Evolutionary conservation across 2,888 invertebrate genomes (phyloP).

Genomic region (Sylvicola fuscatus): DNA sequence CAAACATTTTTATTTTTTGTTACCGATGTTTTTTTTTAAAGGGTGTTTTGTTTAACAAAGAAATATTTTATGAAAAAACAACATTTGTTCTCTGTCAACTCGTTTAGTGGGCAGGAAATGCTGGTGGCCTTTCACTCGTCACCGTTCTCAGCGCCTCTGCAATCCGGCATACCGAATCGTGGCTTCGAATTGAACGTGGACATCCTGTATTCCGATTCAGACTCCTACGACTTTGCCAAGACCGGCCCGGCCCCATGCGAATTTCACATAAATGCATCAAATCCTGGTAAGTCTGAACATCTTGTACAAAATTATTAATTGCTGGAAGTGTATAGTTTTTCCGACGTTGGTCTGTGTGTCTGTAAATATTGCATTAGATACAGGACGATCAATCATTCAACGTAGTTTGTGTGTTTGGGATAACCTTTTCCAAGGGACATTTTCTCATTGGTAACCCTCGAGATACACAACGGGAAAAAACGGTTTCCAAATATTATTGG

Average conservation of each 20-base stretch:
- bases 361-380: slow-evolving; percentile 1
- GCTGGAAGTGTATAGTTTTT: not conserved
- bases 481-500: not conserved
- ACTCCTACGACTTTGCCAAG: slow-evolving; percentile 62
- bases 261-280: slow-evolving; percentile 55
- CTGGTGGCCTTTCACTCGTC: slow-evolving; percentile 75
- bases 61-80: too few species aligned
- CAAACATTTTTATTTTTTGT: too few species aligned
- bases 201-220: slow-evolving; percentile 71
- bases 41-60: too few species aligned
- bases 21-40: too few species aligned
- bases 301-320: too few species aligned
- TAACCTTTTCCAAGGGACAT: not conserved
- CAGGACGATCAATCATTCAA: not conserved
- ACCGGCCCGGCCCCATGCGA: slow-evolving; percentile 34
- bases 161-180: slow-evolving; percentile 41
- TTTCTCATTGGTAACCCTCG: not conserved
- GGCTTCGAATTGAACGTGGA: slow-evolving; percentile 76
- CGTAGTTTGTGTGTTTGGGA: not conserved
- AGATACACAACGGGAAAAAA: not conserved
- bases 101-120: slow-evolving; percentile 54
- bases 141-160: slow-evolving; percentile 59
- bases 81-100: slow-evolving; percentile 2
- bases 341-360: not conserved
- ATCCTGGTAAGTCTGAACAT: slow-evolving; percentile 21